phyloP scores from a whole-genome alignment of 2,888 invertebrate species.

The Trichacis sp. region DNA sequence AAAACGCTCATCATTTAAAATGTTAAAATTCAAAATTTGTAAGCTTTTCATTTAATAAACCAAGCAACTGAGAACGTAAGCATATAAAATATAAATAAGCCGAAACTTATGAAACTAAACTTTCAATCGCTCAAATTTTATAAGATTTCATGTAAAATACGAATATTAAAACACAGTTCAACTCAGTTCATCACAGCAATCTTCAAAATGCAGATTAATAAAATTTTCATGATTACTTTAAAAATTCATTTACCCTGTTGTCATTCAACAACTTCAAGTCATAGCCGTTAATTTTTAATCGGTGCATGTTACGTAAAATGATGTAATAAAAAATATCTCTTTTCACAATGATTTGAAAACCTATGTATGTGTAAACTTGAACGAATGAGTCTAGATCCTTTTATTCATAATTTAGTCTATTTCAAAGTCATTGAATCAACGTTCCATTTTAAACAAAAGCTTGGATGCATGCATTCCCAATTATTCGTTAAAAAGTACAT shows the following conservation, averaged over 20 bases:
- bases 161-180: slow-evolving; percentile 57
- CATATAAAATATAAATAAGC: slow-evolving; percentile 11
- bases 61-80: neutral
- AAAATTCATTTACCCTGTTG: neutral
- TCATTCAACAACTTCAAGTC: neutral
- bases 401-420: neutral
- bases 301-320: neutral
- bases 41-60: neutral
- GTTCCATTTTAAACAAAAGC: neutral
- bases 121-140: neutral
- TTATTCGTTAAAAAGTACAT: neutral
- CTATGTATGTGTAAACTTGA: too few relatives aligned
- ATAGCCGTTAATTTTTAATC: neutral
- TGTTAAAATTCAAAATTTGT: neutral
- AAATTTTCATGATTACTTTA: slow-evolving; percentile 36
- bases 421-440: neutral
- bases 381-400: neutral
- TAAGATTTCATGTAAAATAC: slow-evolving; percentile 19
- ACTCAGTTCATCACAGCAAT: slow-evolving; percentile 59
- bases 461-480: neutral
- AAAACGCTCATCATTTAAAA: neutral
- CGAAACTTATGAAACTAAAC: neutral
- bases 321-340: neutral
- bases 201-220: slow-evolving; percentile 58
- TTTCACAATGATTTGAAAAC: neutral